Evolutionary conservation across 2,113 vertebrate species (phyloP).

Genomic region (Telmatochromis sp.): DNA sequence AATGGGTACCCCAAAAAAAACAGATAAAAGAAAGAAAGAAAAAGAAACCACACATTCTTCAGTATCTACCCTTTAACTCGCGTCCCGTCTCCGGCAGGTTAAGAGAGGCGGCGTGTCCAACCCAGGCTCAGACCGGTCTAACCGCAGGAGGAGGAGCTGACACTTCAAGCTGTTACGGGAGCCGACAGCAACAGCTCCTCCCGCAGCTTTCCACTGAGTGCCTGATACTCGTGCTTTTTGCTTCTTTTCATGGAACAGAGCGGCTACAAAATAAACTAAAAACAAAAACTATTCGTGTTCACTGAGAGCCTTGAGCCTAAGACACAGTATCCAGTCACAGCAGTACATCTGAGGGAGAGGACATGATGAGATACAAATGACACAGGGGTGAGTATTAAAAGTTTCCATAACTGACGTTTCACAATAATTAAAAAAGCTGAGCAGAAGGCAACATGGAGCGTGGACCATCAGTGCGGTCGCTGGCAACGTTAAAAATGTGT

Average conservation of each 20-base stretch:
- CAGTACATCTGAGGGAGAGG: conserved; percentile 45
- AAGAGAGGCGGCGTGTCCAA: not conserved
- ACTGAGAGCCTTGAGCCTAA: conserved; percentile 36
- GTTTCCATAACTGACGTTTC: conserved; percentile 37
- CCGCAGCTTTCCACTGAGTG: conserved; percentile 36
- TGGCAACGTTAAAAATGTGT: not conserved
- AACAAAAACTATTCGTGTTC: conserved; percentile 18
- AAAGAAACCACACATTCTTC: conserved; percentile 45
- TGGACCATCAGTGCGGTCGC: not conserved
- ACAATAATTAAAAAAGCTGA: conserved; percentile 32
- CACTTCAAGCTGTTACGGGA: conserved; percentile 15
- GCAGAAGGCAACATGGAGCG: conserved; percentile 23
- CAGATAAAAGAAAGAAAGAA: not conserved
- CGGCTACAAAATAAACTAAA: conserved; percentile 19
- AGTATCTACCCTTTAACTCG: not conserved
- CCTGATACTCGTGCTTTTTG: not conserved
- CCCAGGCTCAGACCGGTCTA: not conserved
- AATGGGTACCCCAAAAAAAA: conserved; percentile 18
- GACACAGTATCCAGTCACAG: conserved; percentile 62
- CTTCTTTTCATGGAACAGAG: conserved; percentile 13
- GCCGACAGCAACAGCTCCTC: conserved; percentile 17
- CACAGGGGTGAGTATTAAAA: conserved; percentile 29
- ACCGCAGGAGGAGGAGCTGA: conserved; percentile 38
- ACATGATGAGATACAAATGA: conserved; percentile 22
- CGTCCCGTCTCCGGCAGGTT: not conserved